A percentile compares a stretch with the other conserved stretches of the same genome.
These are phyloP conservation scores for Sciaenops ocellatus DNA, from an alignment of 2,797 vertebrate genomes.

Conservation along the genomic window DNA sequence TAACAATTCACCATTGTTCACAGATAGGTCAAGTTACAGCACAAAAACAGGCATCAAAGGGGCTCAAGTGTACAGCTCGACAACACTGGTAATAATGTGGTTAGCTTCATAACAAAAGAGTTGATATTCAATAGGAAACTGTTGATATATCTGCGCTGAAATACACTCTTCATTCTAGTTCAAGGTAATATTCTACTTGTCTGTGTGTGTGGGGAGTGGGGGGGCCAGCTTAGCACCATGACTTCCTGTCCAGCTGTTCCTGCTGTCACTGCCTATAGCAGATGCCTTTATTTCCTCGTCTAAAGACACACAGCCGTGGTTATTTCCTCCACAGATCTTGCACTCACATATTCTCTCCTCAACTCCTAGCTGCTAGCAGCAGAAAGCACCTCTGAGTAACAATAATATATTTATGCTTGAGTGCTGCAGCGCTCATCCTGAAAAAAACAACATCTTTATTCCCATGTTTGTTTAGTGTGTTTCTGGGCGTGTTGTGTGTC, in stretches of 20 bases:
- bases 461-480: constrained; percentile 37
- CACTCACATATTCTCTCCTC: constrained; percentile 28
- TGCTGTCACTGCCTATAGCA: constrained; percentile 86
- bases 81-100: constrained; percentile 39
- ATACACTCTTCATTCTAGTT: constrained; percentile 65
- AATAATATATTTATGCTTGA: constrained; percentile 60
- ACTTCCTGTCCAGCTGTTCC: constrained; percentile 94
- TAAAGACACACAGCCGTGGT: constrained; percentile 36
- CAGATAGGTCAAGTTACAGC: constrained; percentile 48
- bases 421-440: constrained; percentile 11
- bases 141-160: constrained; percentile 51
- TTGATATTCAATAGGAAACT: constrained; percentile 33
- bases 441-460: constrained; percentile 36
- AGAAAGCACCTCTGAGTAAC: constrained; percentile 38
- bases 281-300: constrained; percentile 88
- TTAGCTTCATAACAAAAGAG: constrained; percentile 41
- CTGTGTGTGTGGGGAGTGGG: constrained; percentile 17
- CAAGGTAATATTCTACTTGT: constrained; percentile 89
- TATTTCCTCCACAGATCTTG: constrained; percentile 30
- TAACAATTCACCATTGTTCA: constrained; percentile 70
- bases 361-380: constrained; percentile 24
- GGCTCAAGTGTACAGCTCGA: constrained; percentile 24
- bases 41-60: constrained; percentile 54
- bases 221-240: constrained; percentile 69
- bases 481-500: constrained; percentile 12